Percentiles rank a stretch among this genome's conserved stretches.
Evolutionary conservation across 1,140 invertebrate genomes (phyloP).

Genomic region (Drosophila aff.): DNA sequence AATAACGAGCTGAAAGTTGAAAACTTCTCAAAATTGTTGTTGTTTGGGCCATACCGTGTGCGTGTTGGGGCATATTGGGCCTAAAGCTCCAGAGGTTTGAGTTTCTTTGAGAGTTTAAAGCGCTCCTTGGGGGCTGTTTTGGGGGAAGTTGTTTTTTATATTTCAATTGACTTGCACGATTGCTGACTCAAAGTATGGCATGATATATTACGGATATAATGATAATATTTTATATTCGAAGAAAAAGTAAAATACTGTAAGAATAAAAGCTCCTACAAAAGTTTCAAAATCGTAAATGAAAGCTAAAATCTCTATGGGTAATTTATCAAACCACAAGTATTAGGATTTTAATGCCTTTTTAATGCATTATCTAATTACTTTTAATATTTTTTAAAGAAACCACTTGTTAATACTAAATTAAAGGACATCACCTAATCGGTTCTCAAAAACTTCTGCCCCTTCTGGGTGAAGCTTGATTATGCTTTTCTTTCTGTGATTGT

Average conservation of each 20-base stretch:
- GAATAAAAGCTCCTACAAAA: not conserved
- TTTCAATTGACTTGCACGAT: not conserved
- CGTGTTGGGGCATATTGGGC: constrained; percentile 19
- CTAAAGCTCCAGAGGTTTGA: constrained; percentile 5
- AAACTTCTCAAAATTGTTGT: constrained; percentile 51
- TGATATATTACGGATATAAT: not conserved
- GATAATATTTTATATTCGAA: not conserved
- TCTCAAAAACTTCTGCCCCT: not conserved
- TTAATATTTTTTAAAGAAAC: not conserved
- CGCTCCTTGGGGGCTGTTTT: not conserved
- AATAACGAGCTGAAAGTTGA: constrained; percentile 50
- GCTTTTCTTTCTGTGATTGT: not conserved
- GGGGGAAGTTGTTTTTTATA: not conserved
- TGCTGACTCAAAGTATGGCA: not conserved
- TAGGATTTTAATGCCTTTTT: not conserved
- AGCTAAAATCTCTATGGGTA: too few relatives aligned
- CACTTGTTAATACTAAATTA: too few relatives aligned
- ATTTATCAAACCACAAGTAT: too few relatives aligned
- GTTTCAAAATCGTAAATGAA: too few relatives aligned
- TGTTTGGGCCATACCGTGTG: constrained; percentile 18
- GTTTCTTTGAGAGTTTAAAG: not conserved
- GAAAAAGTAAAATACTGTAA: not conserved
- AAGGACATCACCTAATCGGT: not conserved
- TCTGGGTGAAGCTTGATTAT: not conserved
- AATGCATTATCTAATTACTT: not conserved